Base-by-base conservation (phyloP, 2,113 vertebrate species). In the Perognathus longimembris region DNA sequence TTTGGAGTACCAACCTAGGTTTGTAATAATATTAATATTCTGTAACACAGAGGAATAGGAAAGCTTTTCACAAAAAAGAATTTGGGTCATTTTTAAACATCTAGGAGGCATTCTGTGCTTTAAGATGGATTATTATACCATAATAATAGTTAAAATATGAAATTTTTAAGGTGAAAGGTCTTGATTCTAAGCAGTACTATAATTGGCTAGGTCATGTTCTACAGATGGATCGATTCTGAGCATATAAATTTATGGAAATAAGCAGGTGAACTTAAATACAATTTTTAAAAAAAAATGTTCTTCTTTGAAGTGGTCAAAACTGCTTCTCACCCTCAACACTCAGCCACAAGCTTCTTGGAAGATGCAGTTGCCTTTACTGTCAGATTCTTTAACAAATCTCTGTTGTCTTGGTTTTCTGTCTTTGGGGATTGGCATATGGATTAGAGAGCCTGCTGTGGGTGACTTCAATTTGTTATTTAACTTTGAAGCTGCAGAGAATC, bases 1-100 rank as follows among this genome's bases (percentile, higher is more conserved):
- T 98, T 92, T 95, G 79, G 38, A 97, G 79, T 80, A 91, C 71
- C 81, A 95, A 67, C 18, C 70, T 3, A 7, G 38, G 91, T 77
- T 82, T 96, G 90, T 54, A 74, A 42, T 98, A 98, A 95, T 94
- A 97, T 97, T 98, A 95, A 97, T 98, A 45, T 8, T 97, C 96
- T 88, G 94, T 45, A 8, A 45, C 12, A 45, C 45, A 45, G 94
- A 50, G 91, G 90, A 75, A 45, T 76, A 88, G 73, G 97, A 98
- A 96, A 88, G 63, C 9, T 97, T 96, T 97, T 95, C 85, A 66
- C 89, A 94, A 81, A 79, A 96, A 93, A 88, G 77, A 94, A 95
- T 97, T 42, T 96, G 59, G 84, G 70, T 96, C 38, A n/a, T 36
- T 87, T 40, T 42, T 14, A 74, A 26, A 28, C 70, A 74, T 70